Conservation (phyloP, 2,888 invertebrate species). For the Rotaria sp. region DNA sequence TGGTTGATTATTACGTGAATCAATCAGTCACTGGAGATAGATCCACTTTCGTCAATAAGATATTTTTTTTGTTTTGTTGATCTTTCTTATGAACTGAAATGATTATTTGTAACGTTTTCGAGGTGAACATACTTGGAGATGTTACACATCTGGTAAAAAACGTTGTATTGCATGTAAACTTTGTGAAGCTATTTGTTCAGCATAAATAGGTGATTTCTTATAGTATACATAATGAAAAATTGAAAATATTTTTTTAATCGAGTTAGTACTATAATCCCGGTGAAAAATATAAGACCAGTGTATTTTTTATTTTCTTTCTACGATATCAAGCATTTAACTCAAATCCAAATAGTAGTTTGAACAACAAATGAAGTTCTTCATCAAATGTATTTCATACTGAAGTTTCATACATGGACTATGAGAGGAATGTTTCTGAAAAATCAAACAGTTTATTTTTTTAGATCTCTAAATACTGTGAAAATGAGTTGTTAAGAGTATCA, state of each 20-base stretch:
- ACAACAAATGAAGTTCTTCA: too few relatives aligned
- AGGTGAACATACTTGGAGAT: conserved; percentile 89
- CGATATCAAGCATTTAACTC: too few relatives aligned
- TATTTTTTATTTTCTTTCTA: too few relatives aligned
- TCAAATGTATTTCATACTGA: too few relatives aligned
- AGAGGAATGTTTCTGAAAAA: too few relatives aligned
- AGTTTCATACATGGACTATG: too few relatives aligned
- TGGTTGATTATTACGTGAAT: conserved; percentile 83
- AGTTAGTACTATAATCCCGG: conserved; percentile 99
- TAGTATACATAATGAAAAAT: too few relatives aligned
- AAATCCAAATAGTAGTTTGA: too few relatives aligned
- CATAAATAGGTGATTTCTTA: conserved; percentile 65
- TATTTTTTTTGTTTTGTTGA: neutral
- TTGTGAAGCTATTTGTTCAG: conserved; percentile 97
- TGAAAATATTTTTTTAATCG: conserved; percentile 47
- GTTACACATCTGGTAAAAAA: conserved; percentile 90
- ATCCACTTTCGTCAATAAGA: conserved; percentile 75
- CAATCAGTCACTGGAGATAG: conserved; percentile 99
- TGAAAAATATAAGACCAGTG: too few relatives aligned
- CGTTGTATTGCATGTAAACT: conserved; percentile 98
- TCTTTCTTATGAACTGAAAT: neutral
- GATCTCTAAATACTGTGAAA: too few relatives aligned
- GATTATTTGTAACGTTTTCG: conserved; percentile 65
- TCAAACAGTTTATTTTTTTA: too few relatives aligned
- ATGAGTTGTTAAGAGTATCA: too few relatives aligned